These are phyloP conservation scores for Epinotia nisella DNA, from an alignment of 2,888 invertebrate genomes.

Conservation along the genomic window DNA sequence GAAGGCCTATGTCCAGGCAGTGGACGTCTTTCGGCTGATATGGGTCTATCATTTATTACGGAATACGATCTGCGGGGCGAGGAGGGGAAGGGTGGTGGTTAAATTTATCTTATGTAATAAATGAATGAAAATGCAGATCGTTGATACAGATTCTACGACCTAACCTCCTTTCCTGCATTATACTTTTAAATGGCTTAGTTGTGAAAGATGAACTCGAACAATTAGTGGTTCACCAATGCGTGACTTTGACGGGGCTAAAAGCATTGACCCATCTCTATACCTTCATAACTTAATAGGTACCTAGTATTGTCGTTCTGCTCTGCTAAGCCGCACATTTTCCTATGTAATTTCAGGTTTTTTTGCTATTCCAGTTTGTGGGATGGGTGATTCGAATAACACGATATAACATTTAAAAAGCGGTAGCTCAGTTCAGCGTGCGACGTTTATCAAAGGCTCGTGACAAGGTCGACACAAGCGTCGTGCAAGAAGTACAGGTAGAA, in stretches of 20 bases:
- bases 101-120: no score
- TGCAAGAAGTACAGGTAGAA: no score
- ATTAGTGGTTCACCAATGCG: conserved; percentile 58
- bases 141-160: neutral
- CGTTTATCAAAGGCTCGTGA: neutral
- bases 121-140: neutral
- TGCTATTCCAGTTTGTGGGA: conserved; percentile 6
- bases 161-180: neutral
- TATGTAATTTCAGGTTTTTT: conserved; percentile 28
- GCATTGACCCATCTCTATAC: conserved; percentile 56
- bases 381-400: conserved; percentile 10
- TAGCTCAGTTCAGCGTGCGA: neutral
- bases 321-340: conserved; percentile 20
- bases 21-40: no score
- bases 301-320: conserved; percentile 32
- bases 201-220: conserved; percentile 55
- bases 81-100: no score
- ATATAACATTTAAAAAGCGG: neutral
- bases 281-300: conserved; percentile 53
- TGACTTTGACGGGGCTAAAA: conserved; percentile 60
- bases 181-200: conserved; percentile 31
- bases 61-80: no score
- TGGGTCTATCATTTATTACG: no score
- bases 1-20: no score
- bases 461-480: no score